Base-by-base conservation (phyloP, 2,888 invertebrate species). In the Thysanoteuthis rhombus region DNA sequence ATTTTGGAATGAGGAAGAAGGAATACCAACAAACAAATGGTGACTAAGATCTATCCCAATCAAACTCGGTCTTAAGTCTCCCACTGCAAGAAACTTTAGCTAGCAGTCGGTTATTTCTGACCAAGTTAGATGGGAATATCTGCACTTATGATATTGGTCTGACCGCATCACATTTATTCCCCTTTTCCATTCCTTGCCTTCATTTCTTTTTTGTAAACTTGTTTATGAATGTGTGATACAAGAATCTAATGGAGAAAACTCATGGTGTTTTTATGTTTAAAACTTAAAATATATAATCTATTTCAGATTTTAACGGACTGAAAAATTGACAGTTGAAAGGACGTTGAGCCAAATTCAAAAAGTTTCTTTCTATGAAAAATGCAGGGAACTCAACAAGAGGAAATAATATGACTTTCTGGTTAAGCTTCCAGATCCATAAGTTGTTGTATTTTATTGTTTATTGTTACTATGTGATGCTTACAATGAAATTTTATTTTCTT, bases 31-130 rank as follows among this genome's bases (percentile, higher is more conserved):
- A n/a, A 16, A 75, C 75, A n/a, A 75, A 75, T 36, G 75, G n/a
- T 75, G n/a, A 75, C 75, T n/a, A 36, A 75, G 75, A 75, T 75
- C 75, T 75, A 75, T 75, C 75, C 75, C 75, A 75, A 75, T 75
- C 75, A 75, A 75, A 75, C 75, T 75, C 75, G 75, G 75, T 75
- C 75, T 75, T 75, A 75, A 75, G 75, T 75, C 75, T 75, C 75
- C 75, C 75, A 75, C 75, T 75, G 75, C 75, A 75, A 75, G 75
- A 75, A 75, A 75, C 75, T n/a, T 75, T 75, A 75, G 75, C 75
- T 75, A 75, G 75, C 75, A 75, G 75, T 75, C 75, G 75, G 75
- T 75, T 75, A 75, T 75, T 75, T 75, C 75, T 75, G 75, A 75
- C 75, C 75, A 75, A 75, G 75, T 75, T 75, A 75, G 75, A 75